Evolutionary conservation across 2,113 vertebrate genomes (phyloP).

Genomic region (Cygnus buccinator): DNA sequence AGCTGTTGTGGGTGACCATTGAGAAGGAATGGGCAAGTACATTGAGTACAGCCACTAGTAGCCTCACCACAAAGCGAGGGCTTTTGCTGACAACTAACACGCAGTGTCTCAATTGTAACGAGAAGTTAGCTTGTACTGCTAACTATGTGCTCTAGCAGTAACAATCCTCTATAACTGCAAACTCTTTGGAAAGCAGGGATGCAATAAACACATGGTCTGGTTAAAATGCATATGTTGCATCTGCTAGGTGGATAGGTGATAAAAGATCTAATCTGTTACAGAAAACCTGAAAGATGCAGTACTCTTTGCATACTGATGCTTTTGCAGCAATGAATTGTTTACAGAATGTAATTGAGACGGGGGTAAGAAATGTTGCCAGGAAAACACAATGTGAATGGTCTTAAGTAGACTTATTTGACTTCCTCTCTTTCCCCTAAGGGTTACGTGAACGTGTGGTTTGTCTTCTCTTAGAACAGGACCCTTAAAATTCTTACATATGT

Average conservation of each 20-base stretch:
- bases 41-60: background rate
- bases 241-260: background rate
- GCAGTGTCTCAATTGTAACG: too few species aligned
- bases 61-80: background rate
- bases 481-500: background rate
- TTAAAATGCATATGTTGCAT: background rate
- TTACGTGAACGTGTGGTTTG: background rate
- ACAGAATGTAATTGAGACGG: background rate
- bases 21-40: background rate
- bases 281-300: background rate
- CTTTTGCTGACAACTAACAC: background rate
- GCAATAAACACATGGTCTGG: background rate
- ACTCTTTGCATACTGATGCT: background rate
- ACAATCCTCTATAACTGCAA: background rate
- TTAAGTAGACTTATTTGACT: background rate
- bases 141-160: background rate
- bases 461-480: background rate
- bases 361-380: background rate
- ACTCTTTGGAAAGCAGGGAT: background rate
- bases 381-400: background rate
- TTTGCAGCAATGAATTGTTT: background rate
- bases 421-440: background rate
- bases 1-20: background rate
- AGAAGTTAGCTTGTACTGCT: too few species aligned
- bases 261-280: background rate